Base-by-base conservation (phyloP, 1,140 invertebrate species). In the Phocides pigmalion region DNA sequence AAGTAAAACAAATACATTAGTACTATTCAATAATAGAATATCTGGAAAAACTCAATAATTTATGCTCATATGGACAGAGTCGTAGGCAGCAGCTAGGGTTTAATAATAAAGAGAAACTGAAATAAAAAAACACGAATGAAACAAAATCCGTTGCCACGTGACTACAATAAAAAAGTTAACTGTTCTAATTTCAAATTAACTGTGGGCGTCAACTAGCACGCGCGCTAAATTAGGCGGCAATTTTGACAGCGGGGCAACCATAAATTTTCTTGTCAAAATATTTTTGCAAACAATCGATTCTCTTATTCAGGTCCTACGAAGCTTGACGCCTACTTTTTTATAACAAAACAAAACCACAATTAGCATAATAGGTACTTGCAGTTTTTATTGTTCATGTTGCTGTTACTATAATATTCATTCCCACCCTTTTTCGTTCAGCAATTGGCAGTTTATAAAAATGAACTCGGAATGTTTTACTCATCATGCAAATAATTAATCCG, bases 321-420 rank as follows among this genome's bases (percentile, higher is more conserved):
- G 47, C 70, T 49, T 32, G 12, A 79, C 83, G 64, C 87, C 87
- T 68, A 82, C 53, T 77, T 81, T n/a, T 54, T 74, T 19, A 66
- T 74, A 88, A 90, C 84, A 89, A 90, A 89, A 87, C 82, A 87
- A 87, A 90, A 90, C 87, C 87, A 89, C 87, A 90, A 90, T 90
- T 90, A 90, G 87, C 87, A 86, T 90, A 89, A 87, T 81, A 76
- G 82, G 77, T 82, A 83, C 71, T 82, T 86, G 64, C 68, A 74
- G 53, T 58, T 72, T 72, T 63, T 51, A 83, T 77, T 82, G 74
- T 79, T 62, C 25, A 28, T 28, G 56, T 46, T 68, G 49, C 50
- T 59, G 25, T 28, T 28, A 75, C 70, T 71, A 76, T 67, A 54
- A 46, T 14, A 41, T 64, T 39, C 39, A 49, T 70, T 70, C 46